Evolutionary conservation across 2,113 vertebrate species (phyloP), one percentile per base, ranked within the genome.

Genomic region (Vimba vimba): DNA sequence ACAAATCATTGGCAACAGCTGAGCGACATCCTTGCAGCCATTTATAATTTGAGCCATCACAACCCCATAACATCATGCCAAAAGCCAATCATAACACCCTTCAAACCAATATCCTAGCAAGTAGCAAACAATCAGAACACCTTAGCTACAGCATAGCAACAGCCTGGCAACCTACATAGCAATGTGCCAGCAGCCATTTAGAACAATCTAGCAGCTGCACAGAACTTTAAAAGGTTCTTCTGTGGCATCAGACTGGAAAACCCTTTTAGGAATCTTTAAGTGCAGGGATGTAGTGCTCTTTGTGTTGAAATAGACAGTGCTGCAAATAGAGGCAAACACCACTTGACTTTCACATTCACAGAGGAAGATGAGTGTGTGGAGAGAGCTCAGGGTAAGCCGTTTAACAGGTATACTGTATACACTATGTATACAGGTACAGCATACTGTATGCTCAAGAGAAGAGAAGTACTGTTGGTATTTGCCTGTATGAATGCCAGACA

Each of bases 331-430:
- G 10, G 4, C 4, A 15, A 59, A 75, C 45, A 55, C 25, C 52
- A 62, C 64, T 82, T 81, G 69, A 66, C 50, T 83, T 87, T 73
- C 43, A 43, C 43, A 9, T 43, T 43, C 39, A 43, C 43, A 8
- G 30, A 39, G n/a, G 25, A 62, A 60, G 55, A 71, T 15, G 17
- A 71, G 66, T 62, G 69, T 69, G 13, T 69, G 74, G 27, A 33
- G 59, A 45, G 25, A 52, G 19, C 4, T 64, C 33, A 75, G n/a
- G 19, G n/a, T 43, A 87, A 59, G 27, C 10, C 1, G 15, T 47
- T 55, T 60, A 59, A 60, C 77, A 43, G 77, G 55, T 79, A 60
- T 79, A 79, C 33, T 33, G 33, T 33, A 33, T 33, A 33, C 33
- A 33, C 33, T 33, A 33, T 33, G 33, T 33, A 33, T 33, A 33